Evolutionary conservation across 2,797 vertebrate genomes (phyloP), one percentile per base, ranked within the genome.

Genomic region (Sternotherus odoratus): DNA sequence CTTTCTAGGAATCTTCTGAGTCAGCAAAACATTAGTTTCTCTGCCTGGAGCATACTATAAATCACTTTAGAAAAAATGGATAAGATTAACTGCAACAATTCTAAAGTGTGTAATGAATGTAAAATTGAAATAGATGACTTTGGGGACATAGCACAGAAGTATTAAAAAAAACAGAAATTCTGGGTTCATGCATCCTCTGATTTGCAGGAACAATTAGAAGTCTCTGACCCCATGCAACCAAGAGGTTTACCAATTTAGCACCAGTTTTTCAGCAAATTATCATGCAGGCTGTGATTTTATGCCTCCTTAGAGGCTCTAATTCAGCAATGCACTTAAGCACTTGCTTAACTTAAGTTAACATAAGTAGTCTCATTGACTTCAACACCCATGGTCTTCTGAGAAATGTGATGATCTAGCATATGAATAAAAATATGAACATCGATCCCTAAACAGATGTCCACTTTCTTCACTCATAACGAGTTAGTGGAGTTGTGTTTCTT

Each of bases 81-180:
- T 80, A 83, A 77, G 60, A 51, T 88, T 77, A 92, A 87, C 53
- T 54, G 4, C 21, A 87, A 9, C 39, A 89, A 75, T 90, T 95
- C 60, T 63, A 84, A 82, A 91, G 83, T 91, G 66, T 53, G 3
- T 69, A 79, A 77, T 74, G 54, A 94, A 95, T 12, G 16, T 57
- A 54, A 66, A 77, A 24, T 5, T 74, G 19, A 48, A 83, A 85
- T 83, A n/a, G 30, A 36, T 79, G 30, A 53, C 69, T 74, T 72
- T 43, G 39, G 69, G 39, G 39, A 72, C 69, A 72, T 43, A 72
- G 39, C 21, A 72, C 69, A 72, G 69, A 74, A 74, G 26, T 74
- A 74, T 43, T 8, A 4, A 74, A 66, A 39, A 43, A 74, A 23
- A 8, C 23, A 46, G 24, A 74, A 74, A 74, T 74, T 74, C 69